Evolutionary conservation across 1,140 invertebrate genomes (phyloP).

Genomic region (Tenebrio molitor): DNA sequence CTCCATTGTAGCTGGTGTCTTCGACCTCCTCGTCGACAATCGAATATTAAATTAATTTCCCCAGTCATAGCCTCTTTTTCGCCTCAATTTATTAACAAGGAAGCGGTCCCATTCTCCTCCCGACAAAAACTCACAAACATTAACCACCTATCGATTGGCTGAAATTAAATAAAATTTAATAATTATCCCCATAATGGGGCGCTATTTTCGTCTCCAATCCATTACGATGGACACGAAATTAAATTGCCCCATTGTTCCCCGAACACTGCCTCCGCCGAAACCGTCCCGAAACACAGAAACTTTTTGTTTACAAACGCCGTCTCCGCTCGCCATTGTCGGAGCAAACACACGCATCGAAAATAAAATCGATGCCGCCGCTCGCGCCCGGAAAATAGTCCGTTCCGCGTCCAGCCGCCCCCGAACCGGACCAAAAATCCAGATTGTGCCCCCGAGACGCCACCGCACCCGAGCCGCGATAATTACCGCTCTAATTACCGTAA

Average conservation of each 20-base stretch:
- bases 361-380: slow-evolving; percentile 56
- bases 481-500: slow-evolving; percentile 48
- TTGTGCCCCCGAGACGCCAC: background rate
- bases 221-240: slow-evolving; percentile 14
- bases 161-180: slow-evolving; percentile 39
- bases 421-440: background rate
- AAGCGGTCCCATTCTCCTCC: background rate
- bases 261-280: background rate
- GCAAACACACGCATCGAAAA: slow-evolving; percentile 56
- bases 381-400: too few relatives aligned
- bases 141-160: slow-evolving; percentile 13
- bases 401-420: slow-evolving; percentile 35
- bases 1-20: too few relatives aligned
- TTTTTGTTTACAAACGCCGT: slow-evolving; percentile 23
- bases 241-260: slow-evolving; percentile 18
- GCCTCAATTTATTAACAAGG: slow-evolving; percentile 10
- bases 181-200: slow-evolving; percentile 13
- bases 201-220: slow-evolving; percentile 1
- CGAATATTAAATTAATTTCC: slow-evolving; percentile 23
- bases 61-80: background rate
- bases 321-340: slow-evolving; percentile 54
- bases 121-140: slow-evolving; percentile 14
- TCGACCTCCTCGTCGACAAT: background rate
- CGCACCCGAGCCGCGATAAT: slow-evolving; percentile 28
- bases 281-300: background rate